Conservation (phyloP, 2,113 vertebrate species). For the Albula goreensis region DNA sequence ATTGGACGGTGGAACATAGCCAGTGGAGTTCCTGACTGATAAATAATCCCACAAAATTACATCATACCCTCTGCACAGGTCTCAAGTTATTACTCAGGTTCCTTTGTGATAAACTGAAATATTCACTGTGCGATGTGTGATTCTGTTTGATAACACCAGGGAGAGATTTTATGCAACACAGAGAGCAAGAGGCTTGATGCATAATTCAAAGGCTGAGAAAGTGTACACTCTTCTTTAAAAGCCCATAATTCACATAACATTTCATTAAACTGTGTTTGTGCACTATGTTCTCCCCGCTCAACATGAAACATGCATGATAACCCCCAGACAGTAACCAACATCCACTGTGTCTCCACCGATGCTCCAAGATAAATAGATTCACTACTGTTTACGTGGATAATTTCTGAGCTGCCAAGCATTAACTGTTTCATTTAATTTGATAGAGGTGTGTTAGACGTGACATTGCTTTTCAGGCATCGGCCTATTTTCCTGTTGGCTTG, state of each 20-base stretch:
- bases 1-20: background rate
- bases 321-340: background rate
- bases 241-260: constrained; percentile 2
- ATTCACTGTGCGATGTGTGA: background rate
- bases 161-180: constrained; percentile 3
- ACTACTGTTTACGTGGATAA: background rate
- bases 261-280: constrained; percentile 1
- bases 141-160: background rate
- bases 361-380: background rate
- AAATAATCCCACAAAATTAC: background rate
- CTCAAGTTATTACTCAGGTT: background rate
- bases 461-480: background rate
- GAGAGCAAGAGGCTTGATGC: background rate
- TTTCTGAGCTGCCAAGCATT: background rate
- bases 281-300: background rate
- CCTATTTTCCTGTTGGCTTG: background rate
- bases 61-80: background rate
- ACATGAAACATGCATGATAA: constrained; percentile 7
- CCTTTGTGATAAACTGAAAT: background rate
- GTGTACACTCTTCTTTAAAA: constrained; percentile 11
- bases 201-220: background rate
- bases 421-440: background rate
- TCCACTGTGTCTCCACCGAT: background rate
- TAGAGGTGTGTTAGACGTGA: background rate
- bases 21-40: background rate